These are phyloP conservation scores for Ditylenchus weischeri DNA, from an alignment of 2,888 invertebrate species.

Conservation along the genomic window DNA sequence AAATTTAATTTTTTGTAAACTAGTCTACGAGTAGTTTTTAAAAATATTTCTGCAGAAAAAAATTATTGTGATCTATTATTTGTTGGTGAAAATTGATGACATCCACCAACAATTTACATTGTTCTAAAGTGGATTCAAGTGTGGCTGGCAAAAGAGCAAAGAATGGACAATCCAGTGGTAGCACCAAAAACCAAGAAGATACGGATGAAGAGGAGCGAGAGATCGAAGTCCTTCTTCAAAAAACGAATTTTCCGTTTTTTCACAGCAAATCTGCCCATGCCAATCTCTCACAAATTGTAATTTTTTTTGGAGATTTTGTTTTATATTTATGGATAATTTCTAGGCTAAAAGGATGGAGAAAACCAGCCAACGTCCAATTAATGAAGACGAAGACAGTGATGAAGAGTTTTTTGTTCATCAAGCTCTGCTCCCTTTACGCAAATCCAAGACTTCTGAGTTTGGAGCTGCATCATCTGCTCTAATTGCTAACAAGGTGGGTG, in stretches of 20 bases:
- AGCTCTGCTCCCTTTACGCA: conserved; percentile 17
- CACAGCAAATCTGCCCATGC: conserved; percentile 24
- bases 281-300: conserved; percentile 18
- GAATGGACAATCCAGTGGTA: too few relatives aligned
- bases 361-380: not conserved
- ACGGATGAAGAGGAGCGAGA: conserved; percentile 6
- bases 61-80: too few relatives aligned
- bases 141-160: too few relatives aligned
- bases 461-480: not conserved
- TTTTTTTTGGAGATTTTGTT: conserved; percentile 1
- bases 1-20: too few relatives aligned
- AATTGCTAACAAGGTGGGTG: not conserved
- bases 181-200: not conserved
- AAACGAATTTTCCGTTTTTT: not conserved
- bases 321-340: not conserved
- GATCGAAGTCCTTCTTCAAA: not conserved
- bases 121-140: too few relatives aligned
- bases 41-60: too few relatives aligned
- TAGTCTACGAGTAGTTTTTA: too few relatives aligned
- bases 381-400: conserved; percentile 18
- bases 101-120: too few relatives aligned
- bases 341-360: not conserved
- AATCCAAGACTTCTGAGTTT: conserved; percentile 17
- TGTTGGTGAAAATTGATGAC: too few relatives aligned
- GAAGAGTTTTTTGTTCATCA: conserved; percentile 18